Evolutionary conservation across 2,113 vertebrate genomes (phyloP).

Genomic region (Corvus moneduloides): DNA sequence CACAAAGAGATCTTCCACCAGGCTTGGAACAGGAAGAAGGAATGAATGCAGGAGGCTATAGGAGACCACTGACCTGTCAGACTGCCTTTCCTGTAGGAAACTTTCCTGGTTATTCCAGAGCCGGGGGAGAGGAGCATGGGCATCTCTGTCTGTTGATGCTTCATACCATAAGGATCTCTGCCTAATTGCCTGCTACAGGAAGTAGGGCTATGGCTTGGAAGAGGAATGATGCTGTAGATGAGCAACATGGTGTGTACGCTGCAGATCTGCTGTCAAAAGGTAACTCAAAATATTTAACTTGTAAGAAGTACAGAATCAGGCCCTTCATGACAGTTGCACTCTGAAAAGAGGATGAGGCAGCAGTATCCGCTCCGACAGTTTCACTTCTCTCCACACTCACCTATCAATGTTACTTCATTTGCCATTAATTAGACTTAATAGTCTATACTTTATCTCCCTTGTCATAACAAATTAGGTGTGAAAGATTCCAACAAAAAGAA

Average conservation of each 20-base stretch:
- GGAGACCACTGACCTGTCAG: not conserved
- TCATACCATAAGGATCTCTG: not conserved
- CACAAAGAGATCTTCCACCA: not conserved
- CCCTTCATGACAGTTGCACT: not conserved
- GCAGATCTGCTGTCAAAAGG: not conserved
- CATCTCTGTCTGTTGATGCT: not conserved
- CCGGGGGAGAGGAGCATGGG: not conserved
- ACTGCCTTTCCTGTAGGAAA: not conserved
- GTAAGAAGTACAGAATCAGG: not conserved
- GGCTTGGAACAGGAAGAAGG: not conserved
- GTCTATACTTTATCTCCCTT: slow-evolving; percentile 27
- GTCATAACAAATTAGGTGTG: slow-evolving; percentile 36
- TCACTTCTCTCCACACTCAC: not conserved
- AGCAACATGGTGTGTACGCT: not conserved
- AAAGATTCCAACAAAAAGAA: not conserved
- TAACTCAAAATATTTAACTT: not conserved
- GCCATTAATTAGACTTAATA: slow-evolving; percentile 44
- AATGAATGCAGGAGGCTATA: not conserved
- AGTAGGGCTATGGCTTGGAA: not conserved
- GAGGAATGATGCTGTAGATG: not conserved
- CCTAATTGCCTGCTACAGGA: not conserved
- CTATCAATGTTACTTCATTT: not conserved
- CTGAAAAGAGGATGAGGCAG: not conserved
- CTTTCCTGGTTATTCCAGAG: not conserved
- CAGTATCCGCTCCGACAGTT: not conserved